Percentiles rank a stretch among this genome's conserved stretches.
Conservation (phyloP, 2,888 invertebrate species). For the Acrobasis repandana region DNA sequence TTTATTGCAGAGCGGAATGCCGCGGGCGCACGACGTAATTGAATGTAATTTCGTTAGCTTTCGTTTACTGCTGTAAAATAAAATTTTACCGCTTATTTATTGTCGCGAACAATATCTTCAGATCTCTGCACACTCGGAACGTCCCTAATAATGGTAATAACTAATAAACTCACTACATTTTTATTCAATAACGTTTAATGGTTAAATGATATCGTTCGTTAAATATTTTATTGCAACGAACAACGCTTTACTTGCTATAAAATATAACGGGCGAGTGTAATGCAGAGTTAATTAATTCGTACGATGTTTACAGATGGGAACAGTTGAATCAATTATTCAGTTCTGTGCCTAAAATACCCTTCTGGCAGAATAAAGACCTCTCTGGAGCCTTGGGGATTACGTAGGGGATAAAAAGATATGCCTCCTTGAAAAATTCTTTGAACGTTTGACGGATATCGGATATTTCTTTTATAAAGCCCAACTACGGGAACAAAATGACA, state of each 20-base stretch:
- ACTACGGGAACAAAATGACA: too few species aligned
- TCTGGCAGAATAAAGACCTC: constrained; percentile 20
- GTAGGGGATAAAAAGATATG: constrained; percentile 17
- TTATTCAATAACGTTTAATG: constrained; percentile 5
- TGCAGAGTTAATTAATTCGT: constrained; percentile 62
- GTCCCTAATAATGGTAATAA: constrained; percentile 44
- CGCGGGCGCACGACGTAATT: constrained; percentile 72
- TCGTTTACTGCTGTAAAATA: constrained; percentile 79
- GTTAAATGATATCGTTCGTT: constrained; percentile 33
- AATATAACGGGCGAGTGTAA: constrained; percentile 35
- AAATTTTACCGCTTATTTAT: constrained; percentile 81
- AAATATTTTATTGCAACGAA: constrained; percentile 15
- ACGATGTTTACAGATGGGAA: constrained; percentile 37
- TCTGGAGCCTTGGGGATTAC: constrained; percentile 19
- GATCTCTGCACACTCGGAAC: constrained; percentile 52
- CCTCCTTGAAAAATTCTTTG: constrained; percentile 15
- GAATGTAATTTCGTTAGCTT: constrained; percentile 82
- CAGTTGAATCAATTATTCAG: constrained; percentile 23
- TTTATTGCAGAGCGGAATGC: constrained; percentile 76
- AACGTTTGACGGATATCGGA: constrained; percentile 2
- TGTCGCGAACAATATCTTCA: constrained; percentile 70
- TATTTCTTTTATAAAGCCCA: too few species aligned
- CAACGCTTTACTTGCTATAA: constrained; percentile 19
- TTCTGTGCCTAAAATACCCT: constrained; percentile 22
- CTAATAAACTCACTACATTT: constrained; percentile 54